Percentiles rank a stretch among this genome's conserved stretches.
Evolutionary conservation across 1,140 invertebrate species (phyloP).

Genomic region (Aethina tumida): DNA sequence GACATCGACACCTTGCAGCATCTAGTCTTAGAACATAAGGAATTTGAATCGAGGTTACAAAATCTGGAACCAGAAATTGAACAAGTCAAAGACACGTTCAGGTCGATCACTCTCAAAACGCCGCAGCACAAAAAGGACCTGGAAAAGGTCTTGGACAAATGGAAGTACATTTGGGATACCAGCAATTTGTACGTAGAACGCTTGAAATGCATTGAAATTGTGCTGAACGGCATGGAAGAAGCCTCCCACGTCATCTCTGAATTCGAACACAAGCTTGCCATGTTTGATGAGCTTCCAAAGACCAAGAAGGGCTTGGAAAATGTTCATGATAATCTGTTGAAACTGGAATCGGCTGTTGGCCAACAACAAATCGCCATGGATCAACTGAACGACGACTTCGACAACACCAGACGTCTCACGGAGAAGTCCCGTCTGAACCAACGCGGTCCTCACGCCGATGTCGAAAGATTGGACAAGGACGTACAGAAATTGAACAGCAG

Average conservation of each 20-base stretch:
- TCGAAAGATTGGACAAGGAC: constrained; percentile 89
- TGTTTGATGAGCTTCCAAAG: constrained; percentile 72
- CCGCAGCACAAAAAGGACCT: constrained; percentile 82
- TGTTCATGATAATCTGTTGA: constrained; percentile 62
- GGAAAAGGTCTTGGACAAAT: constrained; percentile 79
- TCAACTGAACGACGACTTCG: constrained; percentile 81
- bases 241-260: constrained; percentile 80
- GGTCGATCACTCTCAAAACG: constrained; percentile 72
- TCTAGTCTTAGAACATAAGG: constrained; percentile 79
- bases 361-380: constrained; percentile 82
- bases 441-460: constrained; percentile 63
- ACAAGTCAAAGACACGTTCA: constrained; percentile 71
- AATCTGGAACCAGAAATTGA: constrained; percentile 71
- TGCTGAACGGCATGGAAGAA: constrained; percentile 82
- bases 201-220: constrained; percentile 84
- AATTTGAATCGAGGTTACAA: constrained; percentile 67
- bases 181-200: constrained; percentile 82
- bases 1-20: constrained; percentile 80
- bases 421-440: constrained; percentile 69
- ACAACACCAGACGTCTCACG: constrained; percentile 74
- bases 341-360: constrained; percentile 69
- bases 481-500: constrained; percentile 76
- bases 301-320: constrained; percentile 63
- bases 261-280: constrained; percentile 81
- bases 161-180: constrained; percentile 81